Evolutionary conservation across 2,888 invertebrate species (phyloP), one percentile per base, ranked within the genome.

Genomic region (Cheilosia urbana): DNA sequence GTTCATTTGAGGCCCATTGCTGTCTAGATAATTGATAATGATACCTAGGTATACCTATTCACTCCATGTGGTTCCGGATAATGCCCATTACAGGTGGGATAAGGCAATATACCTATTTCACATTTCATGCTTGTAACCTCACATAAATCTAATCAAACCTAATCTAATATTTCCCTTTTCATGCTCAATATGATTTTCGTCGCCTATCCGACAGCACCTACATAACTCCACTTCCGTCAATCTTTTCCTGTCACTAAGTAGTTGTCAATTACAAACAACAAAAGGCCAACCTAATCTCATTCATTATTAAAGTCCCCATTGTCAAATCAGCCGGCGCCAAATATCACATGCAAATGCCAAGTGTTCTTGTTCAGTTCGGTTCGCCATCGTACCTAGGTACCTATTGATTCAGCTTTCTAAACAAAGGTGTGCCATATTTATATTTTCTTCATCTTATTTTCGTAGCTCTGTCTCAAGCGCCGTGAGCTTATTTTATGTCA

Each of bases 371-470:
- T 55, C 17, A 30, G 27, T 55, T 30, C 4, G n/a, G 27, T 19
- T 37, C n/a, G 21, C 15, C 19, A 13, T 15, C 21, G 24, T n/a
- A n/a, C n/a, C n/a, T n/a, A n/a, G n/a, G n/a, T n/a, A n/a, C n/a
- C n/a, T n/a, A 42, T 13, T 51, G 24, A 19, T n/a, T 13, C 11
- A 34, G 17, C 17, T 13, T 30, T 62, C 17, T 47, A 37, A 51
- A 51, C 34, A 63, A 30, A 65, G 19, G 19, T 51, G 49, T 37
- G 53, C 40, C 37, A 53, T 53, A 51, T 66, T 40, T 66, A 27
- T 37, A 40, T 42, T 53, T 34, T 4, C 49, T 19, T 21, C 47
- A 9, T 34, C 11, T n/a, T 15, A 19, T 34, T 65, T 19, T 19
- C 40, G 66, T n/a, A 7, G 13, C 15, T 24, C 24, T 15, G 24